Base-by-base conservation (phyloP, 2,113 vertebrate species). In the Microcebus ravelobensis region DNA sequence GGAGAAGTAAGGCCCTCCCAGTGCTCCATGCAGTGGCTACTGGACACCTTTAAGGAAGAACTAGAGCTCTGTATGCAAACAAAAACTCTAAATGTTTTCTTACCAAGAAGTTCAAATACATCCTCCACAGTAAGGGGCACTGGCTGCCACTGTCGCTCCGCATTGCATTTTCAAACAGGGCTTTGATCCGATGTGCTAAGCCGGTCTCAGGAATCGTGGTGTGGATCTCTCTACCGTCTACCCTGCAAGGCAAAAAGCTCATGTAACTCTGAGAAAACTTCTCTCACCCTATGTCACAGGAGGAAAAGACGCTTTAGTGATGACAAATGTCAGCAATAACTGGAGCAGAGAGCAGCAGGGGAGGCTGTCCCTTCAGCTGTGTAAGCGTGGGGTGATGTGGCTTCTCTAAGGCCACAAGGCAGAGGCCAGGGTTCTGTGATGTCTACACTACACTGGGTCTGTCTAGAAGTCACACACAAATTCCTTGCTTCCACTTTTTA, bases 61-160 rank as follows among this genome's bases (percentile, higher is more conserved):
- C 57, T 10, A 59, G 57, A 94, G 74, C 20, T 87, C 81, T 0
- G 2, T 21, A 13, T 39, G 68, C 42, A 81, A 2, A 36, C 36
- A 18, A 6, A 93, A 74, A 45, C 34, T 3, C 50, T 0, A 45
- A 23, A 0, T 23, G 29, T 0, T 61, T 34, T 94, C 98, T 99
- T 98, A 99, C 99, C 99, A 99, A 97, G 82, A 99, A 99, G 91
- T 98, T 98, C 96, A 99, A 97, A 98, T 99, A 99, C 99, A 99
- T 99, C 96, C 99, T 99, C 99, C 99, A 99, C 18, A 99, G 98
- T 85, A 99, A 97, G 18, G 99, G 99, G 92, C 99, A 99, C 45
- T 98, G 99, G 94, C 98, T 95, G 4, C 99, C 99, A 4, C 48
- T 97, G 92, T 99, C 99, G 36, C 98, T 99, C 95, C 97, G 98